Evolutionary conservation across 1,140 invertebrate genomes (phyloP).

Genomic region (Dryas iulia): DNA sequence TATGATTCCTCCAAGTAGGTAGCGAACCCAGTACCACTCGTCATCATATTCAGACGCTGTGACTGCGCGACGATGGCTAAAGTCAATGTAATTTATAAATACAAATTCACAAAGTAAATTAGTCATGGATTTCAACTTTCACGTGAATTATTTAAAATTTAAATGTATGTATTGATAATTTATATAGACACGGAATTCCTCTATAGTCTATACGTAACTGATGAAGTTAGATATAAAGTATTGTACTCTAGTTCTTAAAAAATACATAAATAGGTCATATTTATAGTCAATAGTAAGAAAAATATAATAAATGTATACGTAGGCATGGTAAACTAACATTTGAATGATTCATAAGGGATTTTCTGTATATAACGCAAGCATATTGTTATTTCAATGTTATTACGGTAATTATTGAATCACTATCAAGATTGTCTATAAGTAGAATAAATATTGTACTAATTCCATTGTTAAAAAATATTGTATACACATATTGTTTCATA

Average conservation of each 20-base stretch:
- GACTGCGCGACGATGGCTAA: too few species aligned
- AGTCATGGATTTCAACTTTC: background rate
- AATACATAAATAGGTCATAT: too few species aligned
- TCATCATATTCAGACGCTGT: too few species aligned
- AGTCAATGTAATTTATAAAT: background rate
- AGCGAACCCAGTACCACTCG: too few species aligned
- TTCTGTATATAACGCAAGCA: background rate
- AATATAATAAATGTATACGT: too few species aligned
- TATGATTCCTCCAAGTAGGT: too few species aligned
- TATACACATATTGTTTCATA: background rate
- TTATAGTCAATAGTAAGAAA: too few species aligned
- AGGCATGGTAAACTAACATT: too few species aligned
- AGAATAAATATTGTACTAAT: background rate
- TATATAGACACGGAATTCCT: background rate
- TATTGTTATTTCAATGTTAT: background rate
- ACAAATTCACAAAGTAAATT: background rate
- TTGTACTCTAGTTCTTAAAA: too few species aligned
- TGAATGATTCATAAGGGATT: background rate
- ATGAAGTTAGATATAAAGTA: too few species aligned
- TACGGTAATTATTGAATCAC: background rate
- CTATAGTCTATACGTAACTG: too few species aligned
- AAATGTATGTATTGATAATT: background rate
- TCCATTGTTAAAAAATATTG: constrained; percentile 7
- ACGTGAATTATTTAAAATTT: background rate
- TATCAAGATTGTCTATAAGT: background rate